Evolutionary conservation across 2,797 vertebrate species (phyloP).

Genomic region (Parambassis ranga): DNA sequence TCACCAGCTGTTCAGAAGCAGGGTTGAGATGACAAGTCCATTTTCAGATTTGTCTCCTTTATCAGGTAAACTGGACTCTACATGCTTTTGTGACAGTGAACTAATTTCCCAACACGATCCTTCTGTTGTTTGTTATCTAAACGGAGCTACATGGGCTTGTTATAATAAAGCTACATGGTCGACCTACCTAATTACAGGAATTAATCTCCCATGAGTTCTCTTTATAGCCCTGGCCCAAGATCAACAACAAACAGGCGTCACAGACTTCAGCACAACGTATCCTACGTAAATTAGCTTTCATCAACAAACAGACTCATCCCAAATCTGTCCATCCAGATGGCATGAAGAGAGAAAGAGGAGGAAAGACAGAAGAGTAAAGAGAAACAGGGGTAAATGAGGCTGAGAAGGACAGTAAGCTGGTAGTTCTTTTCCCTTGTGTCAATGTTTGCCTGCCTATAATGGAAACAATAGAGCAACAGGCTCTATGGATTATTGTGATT

Average conservation of each 20-base stretch:
- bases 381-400: constrained; percentile 37
- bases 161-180: constrained; percentile 4
- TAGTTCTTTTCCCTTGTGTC: constrained; percentile 12
- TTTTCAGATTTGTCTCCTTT: constrained; percentile 3
- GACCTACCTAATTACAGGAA: constrained; percentile 22
- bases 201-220: constrained; percentile 39
- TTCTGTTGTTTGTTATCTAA: constrained; percentile 15
- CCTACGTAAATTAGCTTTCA: constrained; percentile 63
- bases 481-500: too few species aligned
- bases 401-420: constrained; percentile 9
- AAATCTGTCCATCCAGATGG: constrained; percentile 77
- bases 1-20: constrained; percentile 3
- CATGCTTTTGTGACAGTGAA: not conserved
- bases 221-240: constrained; percentile 33
- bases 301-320: constrained; percentile 67
- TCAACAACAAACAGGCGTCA: constrained; percentile 52
- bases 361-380: constrained; percentile 32
- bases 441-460: constrained; percentile 12
- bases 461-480: constrained; percentile 3
- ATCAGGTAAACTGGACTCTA: not conserved
- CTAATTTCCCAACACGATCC: constrained; percentile 14
- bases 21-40: not conserved
- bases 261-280: constrained; percentile 48
- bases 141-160: not conserved
- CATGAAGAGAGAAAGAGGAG: constrained; percentile 34